A percentile compares a stretch with the other conserved stretches of the same genome.
These are phyloP conservation scores for Notolabrus celidotus DNA, from an alignment of 2,797 vertebrate species.

Conservation along the genomic window DNA sequence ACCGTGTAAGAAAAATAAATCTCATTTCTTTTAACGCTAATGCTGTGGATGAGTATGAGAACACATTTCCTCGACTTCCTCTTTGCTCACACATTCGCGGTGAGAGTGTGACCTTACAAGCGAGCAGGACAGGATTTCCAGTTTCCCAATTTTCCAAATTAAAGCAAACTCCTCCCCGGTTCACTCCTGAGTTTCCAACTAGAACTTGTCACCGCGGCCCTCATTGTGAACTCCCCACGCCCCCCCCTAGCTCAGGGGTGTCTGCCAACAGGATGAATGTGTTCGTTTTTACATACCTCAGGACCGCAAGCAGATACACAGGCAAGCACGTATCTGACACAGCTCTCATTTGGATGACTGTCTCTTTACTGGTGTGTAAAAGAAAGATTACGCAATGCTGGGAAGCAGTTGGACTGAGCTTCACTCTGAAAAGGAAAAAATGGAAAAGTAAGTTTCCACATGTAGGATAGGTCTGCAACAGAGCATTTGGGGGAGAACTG, in stretches of 20 bases:
- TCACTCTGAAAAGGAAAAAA: not conserved
- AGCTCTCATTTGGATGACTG: not conserved
- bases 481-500: not conserved
- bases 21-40: constrained; percentile 1
- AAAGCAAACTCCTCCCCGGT: constrained; percentile 61
- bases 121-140: constrained; percentile 77
- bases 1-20: not conserved
- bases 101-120: constrained; percentile 60
- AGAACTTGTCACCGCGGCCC: constrained; percentile 56
- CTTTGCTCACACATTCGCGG: constrained; percentile 32
- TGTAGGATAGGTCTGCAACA: not conserved
- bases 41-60: constrained; percentile 29
- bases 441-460: no score
- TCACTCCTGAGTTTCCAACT: constrained; percentile 67
- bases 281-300: constrained; percentile 15
- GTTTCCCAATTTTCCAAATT: constrained; percentile 64
- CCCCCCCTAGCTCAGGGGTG: constrained; percentile 4
- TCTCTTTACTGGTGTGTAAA: not conserved
- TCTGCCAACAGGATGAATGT: constrained; percentile 55
- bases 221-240: constrained; percentile 45
- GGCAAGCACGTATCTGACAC: not conserved
- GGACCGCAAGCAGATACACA: constrained; percentile 7
- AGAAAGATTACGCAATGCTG: not conserved
- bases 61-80: constrained; percentile 71
- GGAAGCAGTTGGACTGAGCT: not conserved